Base-by-base conservation (phyloP, 2,113 vertebrate species). In the Maccullochella peelii region DNA sequence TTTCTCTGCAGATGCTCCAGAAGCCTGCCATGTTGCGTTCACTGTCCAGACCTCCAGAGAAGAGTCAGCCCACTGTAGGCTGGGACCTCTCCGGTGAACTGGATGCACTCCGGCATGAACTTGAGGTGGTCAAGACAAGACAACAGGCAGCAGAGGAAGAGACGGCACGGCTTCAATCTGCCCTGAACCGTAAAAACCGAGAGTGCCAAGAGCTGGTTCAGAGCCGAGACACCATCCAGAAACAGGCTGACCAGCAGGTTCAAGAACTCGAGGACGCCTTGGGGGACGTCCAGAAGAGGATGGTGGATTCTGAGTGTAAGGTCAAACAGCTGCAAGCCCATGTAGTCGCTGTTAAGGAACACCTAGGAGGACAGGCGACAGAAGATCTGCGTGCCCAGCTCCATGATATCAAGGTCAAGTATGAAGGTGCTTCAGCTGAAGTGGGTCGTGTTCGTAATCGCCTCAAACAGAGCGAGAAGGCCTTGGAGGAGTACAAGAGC, bases 311-410 rank as follows among this genome's bases (percentile, higher is more conserved):
- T 0, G 98, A 99, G 92, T 96, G 97, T 54, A 99, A 99, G 79
- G 97, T 99, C 21, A 99, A 99, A 77, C 97, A 99, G 86, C 97
- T 99, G 93, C 98, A 99, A 91, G 95, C 96, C 3, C 98, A 99
- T 49, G 98, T 99, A 42, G 96, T 98, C 0, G 97, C 97, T 2
- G 96, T 99, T 4, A 99, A 99, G 74, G 98, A 98, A 8, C 98
- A 98, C 88, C 91, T 99, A 6, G 95, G 74, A 88, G 88, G 91
- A 36, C 96, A 96, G 58, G 47, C 69, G 0, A 12, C 87, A 0
- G 97, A 99, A 77, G 98, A 99, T 10, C 94, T 99, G 65, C 96
- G 94, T 85, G 95, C 95, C 15, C 98, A 99, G 93, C 82, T 99
- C 42, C 95, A 84, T 36, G 98, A 99, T 4, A 89, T 97, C 91